These are phyloP conservation scores for Mola mola DNA, from an alignment of 2,113 vertebrate genomes.

Conservation along the genomic window DNA sequence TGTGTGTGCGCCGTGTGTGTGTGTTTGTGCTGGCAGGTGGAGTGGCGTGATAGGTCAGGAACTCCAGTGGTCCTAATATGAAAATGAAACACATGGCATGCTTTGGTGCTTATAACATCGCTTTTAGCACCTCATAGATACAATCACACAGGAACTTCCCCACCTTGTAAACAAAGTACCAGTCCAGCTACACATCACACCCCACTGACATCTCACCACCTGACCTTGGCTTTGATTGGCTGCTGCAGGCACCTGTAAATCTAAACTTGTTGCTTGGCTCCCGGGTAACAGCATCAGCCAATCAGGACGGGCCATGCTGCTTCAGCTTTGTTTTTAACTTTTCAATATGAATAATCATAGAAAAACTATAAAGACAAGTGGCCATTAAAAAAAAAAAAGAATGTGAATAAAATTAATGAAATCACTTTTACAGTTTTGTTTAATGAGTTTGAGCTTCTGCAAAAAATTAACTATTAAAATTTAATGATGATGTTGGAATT, in stretches of 20 bases:
- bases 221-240: slow-evolving; percentile 35
- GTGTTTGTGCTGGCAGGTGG: neutral
- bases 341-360: neutral
- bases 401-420: neutral
- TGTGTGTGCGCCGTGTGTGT: slow-evolving; percentile 3
- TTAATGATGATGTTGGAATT: slow-evolving; percentile 21
- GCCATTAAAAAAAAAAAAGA: neutral
- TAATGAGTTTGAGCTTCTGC: neutral
- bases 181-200: too few species aligned
- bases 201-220: neutral
- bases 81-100: slow-evolving; percentile 6
- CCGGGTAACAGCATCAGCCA: neutral
- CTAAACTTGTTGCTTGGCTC: neutral
- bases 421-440: neutral
- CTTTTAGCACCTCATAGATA: slow-evolving; percentile 2
- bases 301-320: neutral
- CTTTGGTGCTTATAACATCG: neutral
- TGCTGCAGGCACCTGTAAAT: slow-evolving; percentile 30
- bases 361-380: too few species aligned
- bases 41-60: slow-evolving; percentile 1
- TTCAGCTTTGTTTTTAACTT: neutral
- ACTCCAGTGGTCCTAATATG: neutral
- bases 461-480: slow-evolving; percentile 29
- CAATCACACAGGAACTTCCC: slow-evolving; percentile 9
- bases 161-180: neutral